Evolutionary conservation across 2,888 invertebrate genomes (phyloP).

Genomic region (Odiellus spinosus): DNA sequence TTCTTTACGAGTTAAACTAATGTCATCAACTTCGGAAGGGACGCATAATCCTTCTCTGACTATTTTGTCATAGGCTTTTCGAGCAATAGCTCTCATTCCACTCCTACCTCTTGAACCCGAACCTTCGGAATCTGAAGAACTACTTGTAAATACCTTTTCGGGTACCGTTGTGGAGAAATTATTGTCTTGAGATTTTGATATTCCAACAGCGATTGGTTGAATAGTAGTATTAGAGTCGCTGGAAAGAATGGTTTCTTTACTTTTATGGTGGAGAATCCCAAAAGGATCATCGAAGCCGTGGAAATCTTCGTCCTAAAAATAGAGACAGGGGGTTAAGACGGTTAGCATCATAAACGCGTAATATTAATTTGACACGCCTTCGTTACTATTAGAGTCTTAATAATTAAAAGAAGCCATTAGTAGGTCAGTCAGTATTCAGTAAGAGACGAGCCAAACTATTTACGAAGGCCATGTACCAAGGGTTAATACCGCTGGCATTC

Average conservation of each 20-base stretch:
- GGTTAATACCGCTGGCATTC: background rate
- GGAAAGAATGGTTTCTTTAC: background rate
- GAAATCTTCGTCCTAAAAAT: constrained; percentile 14
- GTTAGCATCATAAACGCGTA: no score
- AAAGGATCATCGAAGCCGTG: constrained; percentile 10
- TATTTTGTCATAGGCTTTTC: constrained; percentile 13
- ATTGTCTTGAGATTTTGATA: background rate
- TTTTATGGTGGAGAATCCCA: background rate
- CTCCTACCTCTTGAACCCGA: constrained; percentile 8
- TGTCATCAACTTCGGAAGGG: background rate
- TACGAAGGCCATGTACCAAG: background rate
- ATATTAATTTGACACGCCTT: no score
- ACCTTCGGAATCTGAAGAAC: constrained; percentile 10
- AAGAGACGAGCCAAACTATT: background rate
- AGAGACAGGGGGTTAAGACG: no score
- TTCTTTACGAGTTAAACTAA: no score
- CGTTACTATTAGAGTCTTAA: no score
- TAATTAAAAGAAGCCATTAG: no score
- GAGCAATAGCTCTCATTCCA: constrained; percentile 11
- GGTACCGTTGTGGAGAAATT: background rate
- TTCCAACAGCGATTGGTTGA: background rate
- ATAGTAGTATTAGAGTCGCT: background rate
- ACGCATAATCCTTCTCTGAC: constrained; percentile 9
- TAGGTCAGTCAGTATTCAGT: no score
- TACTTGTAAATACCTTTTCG: background rate